phyloP scores from a whole-genome alignment of 2,797 vertebrate genomes.

The Lithobates pipiens region DNA sequence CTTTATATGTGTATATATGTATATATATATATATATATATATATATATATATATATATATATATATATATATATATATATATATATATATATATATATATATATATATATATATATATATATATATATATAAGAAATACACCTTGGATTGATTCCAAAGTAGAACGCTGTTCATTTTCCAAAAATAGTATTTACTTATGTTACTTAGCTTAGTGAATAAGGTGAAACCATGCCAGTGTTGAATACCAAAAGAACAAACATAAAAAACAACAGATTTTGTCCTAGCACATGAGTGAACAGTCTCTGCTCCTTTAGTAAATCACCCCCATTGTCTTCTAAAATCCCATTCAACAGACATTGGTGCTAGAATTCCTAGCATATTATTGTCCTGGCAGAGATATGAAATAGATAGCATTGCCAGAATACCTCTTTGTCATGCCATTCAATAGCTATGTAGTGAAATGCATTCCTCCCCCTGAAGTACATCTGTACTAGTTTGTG shows the following conservation, averaged over 20 bases:
- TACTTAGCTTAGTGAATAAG: too few species aligned
- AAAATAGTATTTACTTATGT: too few species aligned
- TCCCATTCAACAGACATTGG: not conserved
- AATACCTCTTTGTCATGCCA: constrained; percentile 34
- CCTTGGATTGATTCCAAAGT: too few species aligned
- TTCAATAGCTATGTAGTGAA: constrained; percentile 14
- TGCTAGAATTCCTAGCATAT: constrained; percentile 23
- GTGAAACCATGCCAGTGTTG: not conserved
- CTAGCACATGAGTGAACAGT: not conserved
- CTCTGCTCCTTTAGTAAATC: not conserved
- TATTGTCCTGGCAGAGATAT: constrained; percentile 9
- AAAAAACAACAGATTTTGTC: not conserved
- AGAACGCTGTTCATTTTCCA: too few species aligned
- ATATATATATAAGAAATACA: too few species aligned
- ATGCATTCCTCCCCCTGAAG: constrained; percentile 8
- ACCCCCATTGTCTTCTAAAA: not conserved
- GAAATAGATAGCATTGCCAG: constrained; percentile 33
- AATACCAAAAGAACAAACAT: not conserved
- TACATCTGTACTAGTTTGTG: constrained; percentile 21
- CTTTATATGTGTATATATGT: too few species aligned
- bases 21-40: too few species aligned
- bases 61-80: too few species aligned
- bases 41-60: too few species aligned
- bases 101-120: too few species aligned
- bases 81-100: too few species aligned